These are phyloP conservation scores for Labeo calbasu DNA, from an alignment of 2,797 vertebrate genomes.

Conservation along the genomic window DNA sequence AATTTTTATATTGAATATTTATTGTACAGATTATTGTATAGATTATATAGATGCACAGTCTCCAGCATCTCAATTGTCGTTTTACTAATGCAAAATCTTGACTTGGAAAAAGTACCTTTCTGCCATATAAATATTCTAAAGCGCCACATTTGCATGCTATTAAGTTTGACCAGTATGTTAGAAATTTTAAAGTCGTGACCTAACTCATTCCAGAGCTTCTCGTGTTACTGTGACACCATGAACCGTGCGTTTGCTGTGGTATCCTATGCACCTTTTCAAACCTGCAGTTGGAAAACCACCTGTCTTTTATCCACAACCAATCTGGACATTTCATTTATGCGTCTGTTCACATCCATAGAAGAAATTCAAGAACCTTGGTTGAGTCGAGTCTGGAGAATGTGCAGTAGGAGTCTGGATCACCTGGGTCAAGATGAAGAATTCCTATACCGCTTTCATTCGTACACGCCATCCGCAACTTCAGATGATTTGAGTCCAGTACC, in stretches of 20 bases:
- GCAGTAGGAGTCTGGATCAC: constrained; percentile 5
- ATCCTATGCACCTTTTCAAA: constrained; percentile 36
- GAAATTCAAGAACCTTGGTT: constrained; percentile 36
- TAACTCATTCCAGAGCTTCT: constrained; percentile 62
- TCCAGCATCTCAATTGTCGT: background rate
- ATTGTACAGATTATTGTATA: background rate
- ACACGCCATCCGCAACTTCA: background rate
- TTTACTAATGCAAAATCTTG: background rate
- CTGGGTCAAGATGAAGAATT: constrained; percentile 13
- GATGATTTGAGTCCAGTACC: background rate
- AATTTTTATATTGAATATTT: background rate
- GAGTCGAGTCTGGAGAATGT: constrained; percentile 12
- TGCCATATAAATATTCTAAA: background rate
- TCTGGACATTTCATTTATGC: constrained; percentile 25
- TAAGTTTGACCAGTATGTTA: constrained; percentile 35
- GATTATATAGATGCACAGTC: no score
- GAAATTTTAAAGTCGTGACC: constrained; percentile 63
- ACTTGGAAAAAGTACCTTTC: background rate
- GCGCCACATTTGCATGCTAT: background rate
- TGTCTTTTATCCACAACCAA: constrained; percentile 25
- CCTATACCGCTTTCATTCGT: background rate
- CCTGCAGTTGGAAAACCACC: constrained; percentile 17
- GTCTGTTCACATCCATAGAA: background rate
- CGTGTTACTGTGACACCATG: constrained; percentile 73
- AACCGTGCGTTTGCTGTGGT: constrained; percentile 47